A percentile compares a stretch with the other conserved stretches of the same genome.
Evolutionary conservation across 2,797 vertebrate species (phyloP).

Genomic region (Gadopsis bispinosus): DNA sequence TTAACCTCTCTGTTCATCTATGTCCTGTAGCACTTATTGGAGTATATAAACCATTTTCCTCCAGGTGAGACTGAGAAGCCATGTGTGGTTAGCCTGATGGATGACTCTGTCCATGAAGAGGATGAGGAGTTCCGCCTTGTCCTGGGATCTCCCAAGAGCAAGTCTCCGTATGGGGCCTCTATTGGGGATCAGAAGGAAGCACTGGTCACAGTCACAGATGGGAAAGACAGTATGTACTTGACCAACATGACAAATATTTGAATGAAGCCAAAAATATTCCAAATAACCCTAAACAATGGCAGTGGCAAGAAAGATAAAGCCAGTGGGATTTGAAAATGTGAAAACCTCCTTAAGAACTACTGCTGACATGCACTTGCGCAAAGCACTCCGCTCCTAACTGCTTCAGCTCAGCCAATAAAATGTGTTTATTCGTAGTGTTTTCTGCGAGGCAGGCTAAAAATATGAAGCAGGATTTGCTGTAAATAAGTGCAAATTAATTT

Average conservation of each 20-base stretch:
- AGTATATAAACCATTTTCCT: neutral
- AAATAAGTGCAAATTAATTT: neutral
- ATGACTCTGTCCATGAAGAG: slow-evolving; percentile 89
- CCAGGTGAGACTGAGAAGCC: slow-evolving; percentile 90
- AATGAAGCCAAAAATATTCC: neutral
- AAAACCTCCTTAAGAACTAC: neutral
- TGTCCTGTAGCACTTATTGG: neutral
- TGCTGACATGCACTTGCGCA: neutral
- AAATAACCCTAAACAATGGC: neutral
- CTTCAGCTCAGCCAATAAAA: neutral
- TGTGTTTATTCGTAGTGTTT: neutral
- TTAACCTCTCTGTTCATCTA: too few species aligned
- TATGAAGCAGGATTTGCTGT: neutral
- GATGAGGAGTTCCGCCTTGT: slow-evolving; percentile 90
- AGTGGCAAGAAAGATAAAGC: neutral
- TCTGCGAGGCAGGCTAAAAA: neutral
- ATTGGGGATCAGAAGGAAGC: slow-evolving; percentile 88
- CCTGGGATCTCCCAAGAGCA: slow-evolving; percentile 87
- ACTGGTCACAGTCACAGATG: slow-evolving; percentile 87
- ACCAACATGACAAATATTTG: neutral
- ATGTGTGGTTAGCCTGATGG: slow-evolving; percentile 86
- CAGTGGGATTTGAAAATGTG: neutral
- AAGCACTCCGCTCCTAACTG: neutral
- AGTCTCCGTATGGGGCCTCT: slow-evolving; percentile 85
- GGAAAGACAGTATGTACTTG: slow-evolving; percentile 87